Base-by-base conservation (phyloP, 1,140 invertebrate genomes). In the Platyscapa corneri region DNA sequence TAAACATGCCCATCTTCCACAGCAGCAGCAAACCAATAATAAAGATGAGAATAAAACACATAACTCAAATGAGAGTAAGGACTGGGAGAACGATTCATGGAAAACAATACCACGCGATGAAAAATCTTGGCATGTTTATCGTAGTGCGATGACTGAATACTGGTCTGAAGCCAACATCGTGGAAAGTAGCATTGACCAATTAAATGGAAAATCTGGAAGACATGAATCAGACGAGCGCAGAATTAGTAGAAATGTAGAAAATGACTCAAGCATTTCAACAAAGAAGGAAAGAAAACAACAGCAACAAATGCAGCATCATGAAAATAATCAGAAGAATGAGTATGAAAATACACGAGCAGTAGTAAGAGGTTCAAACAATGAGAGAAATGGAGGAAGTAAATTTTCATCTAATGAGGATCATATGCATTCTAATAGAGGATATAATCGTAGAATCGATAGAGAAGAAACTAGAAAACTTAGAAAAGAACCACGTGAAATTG, bases 61-160 rank as follows among this genome's bases (percentile, higher is more conserved):
- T n/a, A 83, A 46, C 30, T 83, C 85, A 39, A 90, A 65, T 18
- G 83, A 75, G 18, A 82, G 85, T 18, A 93, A 92, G 84, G 92
- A 93, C 27, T 93, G 92, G 92, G 90, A 91, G 65, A 93, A 93
- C 76, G 93, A 93, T 64, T 93, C 93, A 6, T 93, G 93, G 93
- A 93, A 93, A 80, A 93, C 92, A 23, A 91, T 93, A 82, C 91
- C 92, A 0, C 88, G 89, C 20, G 93, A 94, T 12, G 93, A 94
- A 77, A 93, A 94, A 67, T 94, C 91, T 70, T 94, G 94, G 94
- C 93, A 94, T 5, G 88, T 93, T 12, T 94, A 94, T 82, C 90
- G 93, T 74, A 93, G 90, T 6, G 91, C 92, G 8, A 93, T 94
- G 89, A 93, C 94, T 87, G 93, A 94, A 83, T 88, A 94, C 10